Evolutionary conservation across 2,888 invertebrate species (phyloP), one percentile per base, ranked within the genome.

Genomic region (Synergus gifuensis): DNA sequence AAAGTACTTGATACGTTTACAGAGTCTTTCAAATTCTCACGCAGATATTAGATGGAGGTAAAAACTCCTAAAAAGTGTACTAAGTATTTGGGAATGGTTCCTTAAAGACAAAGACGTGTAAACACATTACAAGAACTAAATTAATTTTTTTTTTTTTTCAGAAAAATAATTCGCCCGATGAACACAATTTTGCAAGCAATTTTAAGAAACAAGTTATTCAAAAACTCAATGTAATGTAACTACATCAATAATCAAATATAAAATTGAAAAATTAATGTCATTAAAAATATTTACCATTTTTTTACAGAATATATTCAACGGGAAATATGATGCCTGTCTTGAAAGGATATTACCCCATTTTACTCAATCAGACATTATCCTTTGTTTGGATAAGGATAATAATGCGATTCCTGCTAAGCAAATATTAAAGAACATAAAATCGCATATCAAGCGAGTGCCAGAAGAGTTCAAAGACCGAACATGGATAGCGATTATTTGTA

Each of bases 321-420:
- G 93, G 8, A 87, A 92, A 28, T 91, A 94, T 0, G 93, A 91
- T 89, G 91, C 94, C 4, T 87, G 89, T 80, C 91, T 93, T 7
- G 93, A 94, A 80, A 95, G 96, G 89, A 91, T 96, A 82, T 88
- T 97, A 82, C 95, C 96, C 11, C 96, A 97, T 86, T 95, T 94
- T 88, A 93, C 94, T 84, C 93, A 94, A 90, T 94, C 95, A 88
- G 95, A 96, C 91, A 88, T 96, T 44, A 92, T 96, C 22, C 87
- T 95, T 78, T 95, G 95, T 85, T 93, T 95, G 86, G 93, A 95
- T 87, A 89, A 88, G 49, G 86, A 90, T 46, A 94, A 94, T 14
- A 92, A 91, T 3, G 92, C 94, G 54, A 89, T 95, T 28, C 82
- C 90, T 44, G 79, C 86, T 36, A 83, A 88, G 44, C 78, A 85